Evolutionary conservation across 2,888 invertebrate genomes (phyloP).

Genomic region (Ophion slaviceki): DNA sequence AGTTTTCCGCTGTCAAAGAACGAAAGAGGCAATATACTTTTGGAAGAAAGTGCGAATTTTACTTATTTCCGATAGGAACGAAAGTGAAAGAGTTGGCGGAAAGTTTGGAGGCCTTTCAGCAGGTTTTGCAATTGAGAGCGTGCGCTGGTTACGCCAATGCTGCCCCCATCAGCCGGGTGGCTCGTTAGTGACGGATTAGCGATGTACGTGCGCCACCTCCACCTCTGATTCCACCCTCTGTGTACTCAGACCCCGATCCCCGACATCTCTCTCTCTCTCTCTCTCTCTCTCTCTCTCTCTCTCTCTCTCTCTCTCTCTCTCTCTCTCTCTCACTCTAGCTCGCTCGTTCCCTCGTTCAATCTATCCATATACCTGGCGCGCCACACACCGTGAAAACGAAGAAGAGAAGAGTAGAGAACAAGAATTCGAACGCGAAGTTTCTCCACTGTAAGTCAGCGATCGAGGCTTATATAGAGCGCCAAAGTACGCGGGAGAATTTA

Average conservation of each 20-base stretch:
- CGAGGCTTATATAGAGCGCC: too few species aligned
- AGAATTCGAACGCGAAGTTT: constrained; percentile 66
- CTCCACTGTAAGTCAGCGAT: constrained; percentile 14
- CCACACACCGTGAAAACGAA: constrained; percentile 71
- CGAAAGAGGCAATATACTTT: too few species aligned
- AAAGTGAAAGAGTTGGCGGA: too few species aligned
- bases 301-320: too few species aligned
- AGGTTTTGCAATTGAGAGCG: constrained; percentile 1
- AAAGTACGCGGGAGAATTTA: too few species aligned
- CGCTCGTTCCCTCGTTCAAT: constrained; percentile 58
- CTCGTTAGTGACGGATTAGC: constrained; percentile 86
- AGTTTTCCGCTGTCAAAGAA: too few species aligned
- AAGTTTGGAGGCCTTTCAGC: too few species aligned
- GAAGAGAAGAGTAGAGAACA: constrained; percentile 58
- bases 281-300: constrained; percentile 61
- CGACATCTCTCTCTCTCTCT: constrained; percentile 69
- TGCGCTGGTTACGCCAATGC: constrained; percentile 72
- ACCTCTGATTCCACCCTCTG: constrained; percentile 75
- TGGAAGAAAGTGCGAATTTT: too few species aligned
- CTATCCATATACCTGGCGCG: constrained; percentile 59
- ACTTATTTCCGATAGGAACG: too few species aligned
- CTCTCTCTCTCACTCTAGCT: neutral
- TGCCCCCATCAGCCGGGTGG: constrained; percentile 79
- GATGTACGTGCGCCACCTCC: constrained; percentile 83
- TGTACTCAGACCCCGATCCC: constrained; percentile 76